Base-by-base conservation (phyloP, 2,888 invertebrate species). In the Aquatica leii region DNA sequence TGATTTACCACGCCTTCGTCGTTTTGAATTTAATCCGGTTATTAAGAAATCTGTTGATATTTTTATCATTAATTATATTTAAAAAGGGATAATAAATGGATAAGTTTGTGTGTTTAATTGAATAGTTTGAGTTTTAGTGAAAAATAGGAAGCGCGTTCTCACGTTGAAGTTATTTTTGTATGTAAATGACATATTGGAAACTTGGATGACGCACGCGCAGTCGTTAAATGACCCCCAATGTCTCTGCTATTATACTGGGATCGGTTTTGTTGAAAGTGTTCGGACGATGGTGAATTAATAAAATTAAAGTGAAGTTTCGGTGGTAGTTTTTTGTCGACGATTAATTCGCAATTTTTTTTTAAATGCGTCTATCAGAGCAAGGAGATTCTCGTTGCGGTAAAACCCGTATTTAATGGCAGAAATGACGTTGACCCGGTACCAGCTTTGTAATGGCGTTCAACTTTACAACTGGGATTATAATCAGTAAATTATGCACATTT, bases 1-100 rank as follows among this genome's bases (percentile, higher is more conserved):
- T 76, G 76, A 76, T 76, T 74, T 71, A 75, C 76, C 76, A 76
- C 76, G 74, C 76, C 76, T 76, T 74, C 71, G 18, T 59, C 59
- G 50, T 59, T 64, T 64, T 64, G 64, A 64, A 64, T 59, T 49
- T n/a, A 31, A 17, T 35, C 12, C 31, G 41, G 21, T 2, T 37
- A 9, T 17, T 18, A 37, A 14, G 6, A 1, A 20, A 52, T 9
- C 35, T 35, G 5, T 43, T 15, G 31, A 14, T 31, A 50, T 12
- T 50, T 50, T 11, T 46, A 46, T 46, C 20, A 6, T 17, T 17
- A 17, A 20, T n/a, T n/a, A 46, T 8, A 46, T 46, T 46, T 18
- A 20, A 18, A 46, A 46, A 20, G 11, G 15, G 18, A 20, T 46
- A 46, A 46, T 9, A 11, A 18, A 2, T 24, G 18, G 17, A 20